Evolutionary conservation across 2,888 invertebrate genomes (phyloP).

Genomic region (Mystacides longicornis): DNA sequence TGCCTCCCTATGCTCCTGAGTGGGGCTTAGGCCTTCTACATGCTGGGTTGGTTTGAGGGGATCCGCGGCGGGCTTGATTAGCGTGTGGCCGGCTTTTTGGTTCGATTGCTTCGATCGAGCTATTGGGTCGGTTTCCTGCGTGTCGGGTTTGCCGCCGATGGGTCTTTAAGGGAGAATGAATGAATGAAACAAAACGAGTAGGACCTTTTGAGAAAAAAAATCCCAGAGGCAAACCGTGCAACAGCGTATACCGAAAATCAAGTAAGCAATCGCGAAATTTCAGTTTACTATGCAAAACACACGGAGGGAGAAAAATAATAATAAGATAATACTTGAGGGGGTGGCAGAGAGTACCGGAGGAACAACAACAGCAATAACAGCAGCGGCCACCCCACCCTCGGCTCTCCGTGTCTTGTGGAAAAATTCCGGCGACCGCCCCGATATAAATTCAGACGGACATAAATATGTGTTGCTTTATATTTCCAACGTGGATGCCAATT

Average conservation of each 20-base stretch:
- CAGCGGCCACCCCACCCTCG: background rate
- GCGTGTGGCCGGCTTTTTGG: too few relatives aligned
- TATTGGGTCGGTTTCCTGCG: too few relatives aligned
- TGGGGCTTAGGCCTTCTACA: too few relatives aligned
- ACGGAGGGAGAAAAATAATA: constrained; percentile 5
- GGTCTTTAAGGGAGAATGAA: too few relatives aligned
- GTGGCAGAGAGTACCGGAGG: background rate
- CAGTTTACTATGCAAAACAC: constrained; percentile 9
- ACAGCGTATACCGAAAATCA: background rate
- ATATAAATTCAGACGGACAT: background rate
- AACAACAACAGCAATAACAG: too few relatives aligned
- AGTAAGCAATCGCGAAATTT: background rate
- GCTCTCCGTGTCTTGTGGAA: background rate
- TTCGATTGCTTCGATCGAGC: too few relatives aligned
- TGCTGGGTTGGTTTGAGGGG: too few relatives aligned
- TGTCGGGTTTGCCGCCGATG: background rate
- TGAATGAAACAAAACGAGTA: too few relatives aligned
- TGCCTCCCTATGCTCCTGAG: too few relatives aligned
- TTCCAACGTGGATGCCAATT: background rate
- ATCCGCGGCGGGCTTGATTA: too few relatives aligned
- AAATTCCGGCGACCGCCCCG: background rate
- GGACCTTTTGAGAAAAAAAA: background rate
- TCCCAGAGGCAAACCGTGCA: background rate
- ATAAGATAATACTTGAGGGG: constrained; percentile 5
- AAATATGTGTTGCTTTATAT: background rate